A percentile compares a stretch with the other conserved stretches of the same genome.
Conservation (phyloP, 2,113 vertebrate genomes). For the Loxodonta africana region DNA sequence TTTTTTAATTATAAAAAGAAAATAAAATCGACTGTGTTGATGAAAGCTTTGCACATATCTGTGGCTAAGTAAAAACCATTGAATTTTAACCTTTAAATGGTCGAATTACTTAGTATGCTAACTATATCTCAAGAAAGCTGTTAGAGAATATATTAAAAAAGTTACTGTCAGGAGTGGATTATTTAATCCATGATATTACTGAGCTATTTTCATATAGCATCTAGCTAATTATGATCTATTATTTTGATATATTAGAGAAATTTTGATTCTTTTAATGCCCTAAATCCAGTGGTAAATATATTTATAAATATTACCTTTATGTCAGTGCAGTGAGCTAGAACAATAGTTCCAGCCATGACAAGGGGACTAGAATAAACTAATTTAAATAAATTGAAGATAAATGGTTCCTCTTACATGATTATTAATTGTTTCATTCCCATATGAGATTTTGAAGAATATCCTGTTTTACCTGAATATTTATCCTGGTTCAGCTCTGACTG, state of each 20-base stretch:
- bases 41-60: too few species aligned
- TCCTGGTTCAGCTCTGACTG: neutral
- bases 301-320: neutral
- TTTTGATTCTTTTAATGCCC: neutral
- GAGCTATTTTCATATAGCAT: conserved; percentile 34
- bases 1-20: too few species aligned
- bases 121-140: too few species aligned
- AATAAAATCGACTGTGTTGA: too few species aligned
- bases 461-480: conserved; percentile 33
- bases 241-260: neutral
- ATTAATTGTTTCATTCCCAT: neutral
- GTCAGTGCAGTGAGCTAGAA: neutral
- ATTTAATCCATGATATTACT: conserved; percentile 8
- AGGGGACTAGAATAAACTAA: neutral
- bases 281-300: conserved; percentile 2
- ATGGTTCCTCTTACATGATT: neutral
- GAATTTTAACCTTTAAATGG: too few species aligned
- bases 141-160: too few species aligned
- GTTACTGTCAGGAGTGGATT: neutral
- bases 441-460: neutral
- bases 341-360: neutral
- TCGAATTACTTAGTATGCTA: too few species aligned
- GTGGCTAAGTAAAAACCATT: too few species aligned
- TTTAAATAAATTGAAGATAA: conserved; percentile 29
- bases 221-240: neutral